Conservation (phyloP, 1,140 invertebrate species). For the Eubasilissa regina region DNA sequence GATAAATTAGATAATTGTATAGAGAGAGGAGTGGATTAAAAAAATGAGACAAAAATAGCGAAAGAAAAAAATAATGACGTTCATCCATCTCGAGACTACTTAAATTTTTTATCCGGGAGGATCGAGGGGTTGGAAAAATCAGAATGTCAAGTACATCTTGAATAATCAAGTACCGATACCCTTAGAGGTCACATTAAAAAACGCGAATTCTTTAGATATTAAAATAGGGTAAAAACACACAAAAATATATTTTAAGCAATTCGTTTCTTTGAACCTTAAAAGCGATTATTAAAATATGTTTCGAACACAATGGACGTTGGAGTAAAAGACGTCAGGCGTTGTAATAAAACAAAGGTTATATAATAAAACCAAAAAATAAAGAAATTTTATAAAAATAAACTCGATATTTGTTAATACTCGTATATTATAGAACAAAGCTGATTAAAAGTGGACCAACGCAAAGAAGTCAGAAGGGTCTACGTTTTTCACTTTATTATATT, state of each 20-base stretch:
- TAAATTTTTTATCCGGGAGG: neutral
- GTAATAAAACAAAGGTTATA: too few species aligned
- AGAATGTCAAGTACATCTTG: constrained; percentile 2
- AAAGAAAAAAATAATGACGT: too few species aligned
- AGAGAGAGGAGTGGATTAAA: too few species aligned
- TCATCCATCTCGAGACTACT: too few species aligned
- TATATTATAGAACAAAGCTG: neutral
- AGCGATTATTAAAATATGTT: neutral
- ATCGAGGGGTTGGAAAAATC: neutral
- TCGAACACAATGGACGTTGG: neutral
- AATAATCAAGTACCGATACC: neutral
- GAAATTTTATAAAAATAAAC: neutral
- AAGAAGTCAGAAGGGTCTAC: neutral
- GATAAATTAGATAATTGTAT: too few species aligned
- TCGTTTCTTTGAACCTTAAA: neutral
- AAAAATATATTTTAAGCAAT: neutral
- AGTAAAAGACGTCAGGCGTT: neutral
- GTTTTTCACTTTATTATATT: neutral
- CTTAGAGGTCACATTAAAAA: too few species aligned
- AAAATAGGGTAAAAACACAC: neutral
- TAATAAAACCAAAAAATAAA: neutral
- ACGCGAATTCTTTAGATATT: too few species aligned
- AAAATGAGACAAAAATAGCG: too few species aligned
- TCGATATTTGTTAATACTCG: neutral
- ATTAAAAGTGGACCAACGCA: neutral